phyloP scores from a whole-genome alignment of 2,888 invertebrate genomes.

The Pharmacophagus antenor region DNA sequence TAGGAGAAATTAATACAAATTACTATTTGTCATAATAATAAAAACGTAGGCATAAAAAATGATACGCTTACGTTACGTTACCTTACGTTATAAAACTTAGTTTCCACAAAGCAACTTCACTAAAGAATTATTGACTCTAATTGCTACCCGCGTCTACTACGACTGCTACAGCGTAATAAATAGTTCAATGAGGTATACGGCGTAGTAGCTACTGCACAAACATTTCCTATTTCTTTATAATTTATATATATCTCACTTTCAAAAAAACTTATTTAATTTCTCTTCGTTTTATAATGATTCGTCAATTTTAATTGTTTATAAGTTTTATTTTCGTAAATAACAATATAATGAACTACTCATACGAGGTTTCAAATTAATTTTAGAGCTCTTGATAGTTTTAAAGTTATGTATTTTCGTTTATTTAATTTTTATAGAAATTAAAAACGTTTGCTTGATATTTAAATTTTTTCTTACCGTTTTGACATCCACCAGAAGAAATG shows the following conservation, averaged over 20 bases:
- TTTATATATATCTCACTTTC: no score
- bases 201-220: not conserved
- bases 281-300: no score
- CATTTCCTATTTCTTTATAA: not conserved
- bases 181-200: constrained; percentile 33
- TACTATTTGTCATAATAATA: no score
- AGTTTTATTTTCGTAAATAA: no score
- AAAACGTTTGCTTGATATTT: not conserved
- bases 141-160: constrained; percentile 59
- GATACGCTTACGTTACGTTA: no score
- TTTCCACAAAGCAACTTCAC: constrained; percentile 25
- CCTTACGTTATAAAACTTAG: not conserved
- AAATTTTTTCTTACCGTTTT: constrained; percentile 58
- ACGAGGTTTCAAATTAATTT: no score
- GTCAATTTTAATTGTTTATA: no score
- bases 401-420: not conserved
- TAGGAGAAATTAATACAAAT: no score
- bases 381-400: no score
- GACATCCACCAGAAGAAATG: constrained; percentile 62
- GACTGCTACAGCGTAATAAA: constrained; percentile 49
- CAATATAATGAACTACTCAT: no score
- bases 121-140: constrained; percentile 51
- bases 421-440: not conserved
- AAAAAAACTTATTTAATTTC: no score
- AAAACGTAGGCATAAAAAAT: no score